Conservation (phyloP, 2,888 invertebrate species). For the Stramonita haemastoma region DNA sequence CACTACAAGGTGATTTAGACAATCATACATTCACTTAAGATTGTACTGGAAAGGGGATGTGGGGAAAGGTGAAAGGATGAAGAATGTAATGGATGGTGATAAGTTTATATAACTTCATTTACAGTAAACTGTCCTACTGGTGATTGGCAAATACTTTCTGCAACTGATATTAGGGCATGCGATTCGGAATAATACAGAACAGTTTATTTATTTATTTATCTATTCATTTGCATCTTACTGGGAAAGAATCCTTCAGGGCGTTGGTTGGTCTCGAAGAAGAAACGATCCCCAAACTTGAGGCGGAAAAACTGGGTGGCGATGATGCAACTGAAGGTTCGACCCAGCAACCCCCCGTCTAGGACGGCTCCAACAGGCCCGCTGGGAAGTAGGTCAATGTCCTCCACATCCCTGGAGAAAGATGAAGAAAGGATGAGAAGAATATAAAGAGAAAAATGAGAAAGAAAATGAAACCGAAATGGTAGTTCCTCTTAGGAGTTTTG, state of each 20-base stretch:
- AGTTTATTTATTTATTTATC: too few relatives aligned
- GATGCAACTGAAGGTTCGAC: constrained; percentile 90
- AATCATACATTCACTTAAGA: too few relatives aligned
- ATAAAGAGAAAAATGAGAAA: background rate
- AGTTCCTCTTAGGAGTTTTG: too few relatives aligned
- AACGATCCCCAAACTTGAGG: constrained; percentile 88
- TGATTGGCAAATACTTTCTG: too few relatives aligned
- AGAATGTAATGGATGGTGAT: too few relatives aligned
- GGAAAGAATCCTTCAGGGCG: background rate
- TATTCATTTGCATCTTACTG: background rate
- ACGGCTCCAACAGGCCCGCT: constrained; percentile 90
- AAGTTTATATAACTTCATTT: too few relatives aligned
- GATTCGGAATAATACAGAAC: too few relatives aligned
- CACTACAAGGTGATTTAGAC: too few relatives aligned
- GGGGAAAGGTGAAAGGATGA: too few relatives aligned
- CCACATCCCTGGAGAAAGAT: constrained; percentile 65
- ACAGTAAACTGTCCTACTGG: too few relatives aligned
- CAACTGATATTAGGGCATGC: too few relatives aligned
- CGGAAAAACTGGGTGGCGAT: constrained; percentile 90
- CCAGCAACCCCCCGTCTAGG: constrained; percentile 86
- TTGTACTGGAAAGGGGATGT: too few relatives aligned
- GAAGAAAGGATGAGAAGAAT: background rate
- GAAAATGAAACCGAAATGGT: background rate
- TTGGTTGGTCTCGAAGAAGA: constrained; percentile 86
- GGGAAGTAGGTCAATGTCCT: constrained; percentile 93